Conservation (phyloP, 2,797 vertebrate genomes). For the Aldrovandia affinis region DNA sequence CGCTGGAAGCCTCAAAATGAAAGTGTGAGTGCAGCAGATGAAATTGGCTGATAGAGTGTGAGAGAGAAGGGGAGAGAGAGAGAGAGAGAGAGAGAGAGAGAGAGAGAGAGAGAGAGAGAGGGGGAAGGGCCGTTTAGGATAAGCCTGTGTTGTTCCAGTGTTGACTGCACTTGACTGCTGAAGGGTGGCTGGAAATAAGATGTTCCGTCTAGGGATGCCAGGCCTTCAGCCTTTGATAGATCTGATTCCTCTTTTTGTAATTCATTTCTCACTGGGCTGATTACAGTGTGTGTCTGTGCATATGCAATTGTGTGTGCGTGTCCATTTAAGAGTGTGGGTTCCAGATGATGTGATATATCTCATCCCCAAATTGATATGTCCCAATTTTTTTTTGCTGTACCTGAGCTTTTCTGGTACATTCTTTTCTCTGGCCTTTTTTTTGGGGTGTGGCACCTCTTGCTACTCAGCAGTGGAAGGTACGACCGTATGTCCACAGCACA, state of each 20-base stretch:
- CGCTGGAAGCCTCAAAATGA: constrained; percentile 41
- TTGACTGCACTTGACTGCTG: constrained; percentile 49
- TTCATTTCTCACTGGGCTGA: constrained; percentile 48
- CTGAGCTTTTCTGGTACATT: background rate
- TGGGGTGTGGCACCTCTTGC: background rate
- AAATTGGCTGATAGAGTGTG: constrained; percentile 35
- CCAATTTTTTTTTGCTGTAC: background rate
- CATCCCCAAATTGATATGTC: background rate
- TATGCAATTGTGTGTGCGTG: background rate
- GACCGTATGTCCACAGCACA: background rate
- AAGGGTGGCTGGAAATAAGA: constrained; percentile 53
- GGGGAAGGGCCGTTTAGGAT: constrained; percentile 23
- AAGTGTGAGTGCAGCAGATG: constrained; percentile 39
- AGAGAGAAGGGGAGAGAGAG: constrained; percentile 31
- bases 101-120: background rate
- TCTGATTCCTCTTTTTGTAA: constrained; percentile 49
- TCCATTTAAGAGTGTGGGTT: background rate
- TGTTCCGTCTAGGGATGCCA: constrained; percentile 53
- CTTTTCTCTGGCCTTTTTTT: background rate
- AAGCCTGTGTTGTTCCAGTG: constrained; percentile 31
- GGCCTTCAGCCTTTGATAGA: constrained; percentile 53
- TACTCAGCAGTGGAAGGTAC: constrained; percentile 4
- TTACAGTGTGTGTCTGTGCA: constrained; percentile 36
- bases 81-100: constrained; percentile 5
- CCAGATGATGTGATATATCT: background rate